phyloP scores from a whole-genome alignment of 2,797 vertebrate genomes.

The Manis javanica region DNA sequence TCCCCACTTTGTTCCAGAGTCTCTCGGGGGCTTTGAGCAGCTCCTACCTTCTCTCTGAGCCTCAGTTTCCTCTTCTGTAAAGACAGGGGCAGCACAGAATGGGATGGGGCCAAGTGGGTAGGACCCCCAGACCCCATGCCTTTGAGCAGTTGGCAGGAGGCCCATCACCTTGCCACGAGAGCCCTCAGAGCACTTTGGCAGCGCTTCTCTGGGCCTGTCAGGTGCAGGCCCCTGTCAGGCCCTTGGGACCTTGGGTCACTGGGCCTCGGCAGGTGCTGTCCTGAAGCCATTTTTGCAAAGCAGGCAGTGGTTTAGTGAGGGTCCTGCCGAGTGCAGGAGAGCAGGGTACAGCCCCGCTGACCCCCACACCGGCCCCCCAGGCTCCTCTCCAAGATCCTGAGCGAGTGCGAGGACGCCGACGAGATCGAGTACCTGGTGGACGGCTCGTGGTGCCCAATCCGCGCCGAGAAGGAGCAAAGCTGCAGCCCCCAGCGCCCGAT shows the following conservation, averaged over 20 bases:
- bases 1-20: no score
- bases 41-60: rapidly evolving
- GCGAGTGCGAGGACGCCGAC: slow-evolving; percentile 96
- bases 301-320: background rate
- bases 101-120: background rate
- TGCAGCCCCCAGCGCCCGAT: slow-evolving; percentile 95
- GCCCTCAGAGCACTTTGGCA: background rate
- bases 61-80: background rate
- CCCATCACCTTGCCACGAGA: background rate
- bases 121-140: background rate
- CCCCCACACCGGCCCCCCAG: slow-evolving; percentile 74
- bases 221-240: background rate
- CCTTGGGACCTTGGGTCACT: background rate
- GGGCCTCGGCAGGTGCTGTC: background rate
- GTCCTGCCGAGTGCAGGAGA: background rate
- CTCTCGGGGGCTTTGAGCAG: background rate
- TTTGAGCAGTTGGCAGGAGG: background rate
- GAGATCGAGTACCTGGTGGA: slow-evolving; percentile 98
- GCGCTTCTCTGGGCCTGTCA: background rate
- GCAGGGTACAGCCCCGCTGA: background rate
- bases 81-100: no score
- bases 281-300: background rate
- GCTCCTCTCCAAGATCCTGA: slow-evolving; percentile 96
- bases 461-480: slow-evolving; percentile 95
- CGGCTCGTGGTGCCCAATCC: slow-evolving; percentile 97